Conservation (phyloP, 2,888 invertebrate genomes). For the Tholera decimalis region DNA sequence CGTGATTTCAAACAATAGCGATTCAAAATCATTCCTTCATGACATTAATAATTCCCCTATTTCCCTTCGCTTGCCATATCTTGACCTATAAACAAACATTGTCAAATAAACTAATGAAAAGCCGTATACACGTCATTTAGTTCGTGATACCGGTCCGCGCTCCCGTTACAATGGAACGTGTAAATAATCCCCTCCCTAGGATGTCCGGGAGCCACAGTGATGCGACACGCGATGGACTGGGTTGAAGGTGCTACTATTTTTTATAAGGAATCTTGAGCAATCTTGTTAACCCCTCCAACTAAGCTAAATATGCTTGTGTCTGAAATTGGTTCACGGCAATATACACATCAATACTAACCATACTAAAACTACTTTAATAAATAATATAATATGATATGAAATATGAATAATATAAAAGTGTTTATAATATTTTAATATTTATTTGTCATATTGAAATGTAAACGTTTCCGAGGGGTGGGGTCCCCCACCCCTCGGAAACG, state of each 20-base stretch:
- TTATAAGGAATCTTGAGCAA: too few relatives aligned
- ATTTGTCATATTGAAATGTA: too few relatives aligned
- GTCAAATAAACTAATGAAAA: conserved; percentile 44
- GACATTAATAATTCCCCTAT: neutral
- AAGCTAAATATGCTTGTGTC: too few relatives aligned
- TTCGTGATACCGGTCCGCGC: conserved; percentile 14
- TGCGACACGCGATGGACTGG: conserved; percentile 31
- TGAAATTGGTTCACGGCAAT: too few relatives aligned
- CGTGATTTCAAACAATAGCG: neutral
- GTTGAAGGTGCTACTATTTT: conserved; percentile 1
- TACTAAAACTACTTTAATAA: too few relatives aligned
- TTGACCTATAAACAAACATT: conserved; percentile 27
- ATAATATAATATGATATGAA: too few relatives aligned
- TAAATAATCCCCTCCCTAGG: conserved; percentile 55
- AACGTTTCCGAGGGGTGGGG: too few relatives aligned
- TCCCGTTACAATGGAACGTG: conserved; percentile 45
- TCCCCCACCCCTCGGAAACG: too few relatives aligned
- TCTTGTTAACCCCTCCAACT: too few relatives aligned
- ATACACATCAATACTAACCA: too few relatives aligned
- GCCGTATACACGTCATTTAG: conserved; percentile 34
- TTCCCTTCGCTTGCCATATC: neutral
- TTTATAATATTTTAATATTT: too few relatives aligned
- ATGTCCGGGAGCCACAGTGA: conserved; percentile 34
- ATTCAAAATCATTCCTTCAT: neutral
- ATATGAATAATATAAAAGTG: too few relatives aligned